phyloP scores from a whole-genome alignment of 2,888 invertebrate species.

The Pseudoips prasinana region DNA sequence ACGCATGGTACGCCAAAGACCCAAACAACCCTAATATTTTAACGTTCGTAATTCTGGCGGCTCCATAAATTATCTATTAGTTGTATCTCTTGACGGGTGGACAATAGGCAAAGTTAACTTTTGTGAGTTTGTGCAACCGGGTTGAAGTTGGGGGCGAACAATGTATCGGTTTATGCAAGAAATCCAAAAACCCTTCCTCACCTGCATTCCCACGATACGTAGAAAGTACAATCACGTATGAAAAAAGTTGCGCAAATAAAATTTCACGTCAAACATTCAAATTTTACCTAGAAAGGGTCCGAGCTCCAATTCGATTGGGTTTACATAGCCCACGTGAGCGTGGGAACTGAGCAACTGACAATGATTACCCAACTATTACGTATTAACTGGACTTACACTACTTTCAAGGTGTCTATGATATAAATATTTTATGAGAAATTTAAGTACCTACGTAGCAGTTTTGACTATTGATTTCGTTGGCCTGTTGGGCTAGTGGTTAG shows the following conservation, averaged over 20 bases:
- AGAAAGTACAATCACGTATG: slow-evolving; percentile 68
- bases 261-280: slow-evolving; percentile 70
- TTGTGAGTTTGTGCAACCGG: slow-evolving; percentile 79
- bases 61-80: slow-evolving; percentile 80
- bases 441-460: no score
- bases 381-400: slow-evolving; percentile 5
- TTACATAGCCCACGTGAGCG: slow-evolving; percentile 55
- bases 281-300: slow-evolving; percentile 58
- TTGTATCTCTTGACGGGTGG: slow-evolving; percentile 70
- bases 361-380: slow-evolving; percentile 35
- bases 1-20: slow-evolving; percentile 48
- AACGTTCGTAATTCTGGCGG: slow-evolving; percentile 56
- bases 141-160: slow-evolving; percentile 56
- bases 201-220: slow-evolving; percentile 79
- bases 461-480: no score
- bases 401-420: neutral
- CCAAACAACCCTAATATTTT: slow-evolving; percentile 74
- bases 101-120: slow-evolving; percentile 73
- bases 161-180: slow-evolving; percentile 40
- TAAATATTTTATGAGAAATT: neutral
- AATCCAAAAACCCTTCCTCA: slow-evolving; percentile 68
- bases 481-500: no score
- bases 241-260: slow-evolving; percentile 75
- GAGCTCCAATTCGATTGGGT: slow-evolving; percentile 51
- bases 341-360: slow-evolving; percentile 56